Percentiles rank a stretch among this genome's conserved stretches.
These are phyloP conservation scores for Cheilosia variabilis DNA, from an alignment of 2,888 invertebrate genomes.

Conservation along the genomic window DNA sequence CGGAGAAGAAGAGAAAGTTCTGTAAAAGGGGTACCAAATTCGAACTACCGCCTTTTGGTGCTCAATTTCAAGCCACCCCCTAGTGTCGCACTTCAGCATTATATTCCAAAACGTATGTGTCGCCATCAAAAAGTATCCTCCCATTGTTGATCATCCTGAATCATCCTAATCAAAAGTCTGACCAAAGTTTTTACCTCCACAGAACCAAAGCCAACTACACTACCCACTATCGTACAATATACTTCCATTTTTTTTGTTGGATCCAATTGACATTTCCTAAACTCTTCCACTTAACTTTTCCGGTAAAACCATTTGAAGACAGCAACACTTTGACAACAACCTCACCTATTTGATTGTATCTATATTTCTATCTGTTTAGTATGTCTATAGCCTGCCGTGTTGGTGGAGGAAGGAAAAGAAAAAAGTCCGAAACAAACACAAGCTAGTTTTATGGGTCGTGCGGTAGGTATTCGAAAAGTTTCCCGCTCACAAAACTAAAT, in stretches of 20 bases:
- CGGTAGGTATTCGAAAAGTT: constrained; percentile 48
- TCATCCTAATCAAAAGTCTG: constrained; percentile 66
- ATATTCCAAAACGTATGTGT: neutral
- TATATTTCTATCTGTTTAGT: constrained; percentile 20
- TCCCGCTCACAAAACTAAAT: constrained; percentile 55
- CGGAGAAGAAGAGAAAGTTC: no score
- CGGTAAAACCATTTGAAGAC: constrained; percentile 68
- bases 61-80: no score
- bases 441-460: constrained; percentile 51
- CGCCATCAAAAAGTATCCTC: constrained; percentile 15
- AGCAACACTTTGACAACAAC: constrained; percentile 68
- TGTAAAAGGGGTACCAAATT: no score
- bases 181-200: constrained; percentile 38
- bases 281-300: constrained; percentile 74
- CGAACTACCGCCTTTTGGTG: no score
- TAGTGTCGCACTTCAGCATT: no score
- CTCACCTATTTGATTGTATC: constrained; percentile 63
- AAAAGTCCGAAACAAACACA: constrained; percentile 42
- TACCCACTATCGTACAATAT: neutral
- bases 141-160: constrained; percentile 17
- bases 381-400: neutral
- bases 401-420: neutral
- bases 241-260: neutral
- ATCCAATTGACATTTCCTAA: constrained; percentile 70
- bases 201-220: constrained; percentile 27